Evolutionary conservation across 2,888 invertebrate genomes (phyloP).

Genomic region (Idaea biselata): DNA sequence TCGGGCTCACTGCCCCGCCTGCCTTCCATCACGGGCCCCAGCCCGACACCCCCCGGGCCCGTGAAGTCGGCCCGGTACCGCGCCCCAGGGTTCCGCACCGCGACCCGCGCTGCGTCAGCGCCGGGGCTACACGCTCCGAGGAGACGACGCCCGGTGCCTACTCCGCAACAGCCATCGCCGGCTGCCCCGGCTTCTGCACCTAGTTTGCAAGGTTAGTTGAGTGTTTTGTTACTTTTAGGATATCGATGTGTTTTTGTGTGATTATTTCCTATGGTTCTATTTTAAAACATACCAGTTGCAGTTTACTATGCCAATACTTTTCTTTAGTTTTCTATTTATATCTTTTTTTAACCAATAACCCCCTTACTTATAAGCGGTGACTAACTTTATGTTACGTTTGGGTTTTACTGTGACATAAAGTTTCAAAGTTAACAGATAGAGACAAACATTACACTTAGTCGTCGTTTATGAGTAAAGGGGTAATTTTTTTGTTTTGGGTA

Average conservation of each 20-base stretch:
- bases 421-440: no score
- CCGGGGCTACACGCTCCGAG: conserved; percentile 87
- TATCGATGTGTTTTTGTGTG: conserved; percentile 7
- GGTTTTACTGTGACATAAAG: no score
- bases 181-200: conserved; percentile 70
- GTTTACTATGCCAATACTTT: no score
- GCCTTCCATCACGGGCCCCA: conserved; percentile 75
- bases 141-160: conserved; percentile 75
- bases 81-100: conserved; percentile 89
- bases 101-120: conserved; percentile 88
- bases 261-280: background rate
- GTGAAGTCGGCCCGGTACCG: conserved; percentile 93
- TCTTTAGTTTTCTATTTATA: no score
- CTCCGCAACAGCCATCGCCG: conserved; percentile 62
- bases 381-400: no score
- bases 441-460: no score
- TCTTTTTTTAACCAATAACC: no score
- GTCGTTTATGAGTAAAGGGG: no score
- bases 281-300: no score
- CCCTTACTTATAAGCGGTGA: no score
- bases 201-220: conserved; percentile 81
- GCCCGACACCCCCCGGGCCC: conserved; percentile 79
- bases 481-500: no score
- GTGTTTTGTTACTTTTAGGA: conserved; percentile 45
- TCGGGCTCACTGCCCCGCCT: conserved; percentile 90